Percentiles rank a stretch among this genome's conserved stretches.
phyloP scores from a whole-genome alignment of 2,113 vertebrate genomes.

The Vombatus ursinus region DNA sequence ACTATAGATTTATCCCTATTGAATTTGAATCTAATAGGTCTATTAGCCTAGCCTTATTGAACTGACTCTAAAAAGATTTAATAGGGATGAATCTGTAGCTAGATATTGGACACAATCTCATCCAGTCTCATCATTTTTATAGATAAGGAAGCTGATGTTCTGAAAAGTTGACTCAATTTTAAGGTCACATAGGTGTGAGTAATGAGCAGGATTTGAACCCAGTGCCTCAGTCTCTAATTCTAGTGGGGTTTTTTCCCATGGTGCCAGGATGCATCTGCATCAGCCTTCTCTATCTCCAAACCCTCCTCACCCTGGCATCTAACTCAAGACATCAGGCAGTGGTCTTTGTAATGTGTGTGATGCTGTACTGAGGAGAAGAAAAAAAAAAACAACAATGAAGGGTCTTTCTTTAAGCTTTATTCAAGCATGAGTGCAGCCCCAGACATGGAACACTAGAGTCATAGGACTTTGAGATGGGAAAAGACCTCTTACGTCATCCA shows the following conservation, averaged over 20 bases:
- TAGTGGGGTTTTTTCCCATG: not conserved
- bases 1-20: not conserved
- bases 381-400: not conserved
- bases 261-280: not conserved
- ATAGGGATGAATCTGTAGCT: not conserved
- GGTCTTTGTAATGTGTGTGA: not conserved
- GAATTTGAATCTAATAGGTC: not conserved
- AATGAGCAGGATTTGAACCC: not conserved
- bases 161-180: not conserved
- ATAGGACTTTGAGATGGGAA: not conserved
- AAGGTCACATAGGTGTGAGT: not conserved
- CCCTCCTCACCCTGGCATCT: not conserved
- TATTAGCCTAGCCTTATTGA: not conserved
- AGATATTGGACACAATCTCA: not conserved
- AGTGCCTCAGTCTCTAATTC: not conserved
- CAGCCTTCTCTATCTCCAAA: not conserved
- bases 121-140: not conserved
- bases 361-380: not conserved
- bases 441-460: not conserved
- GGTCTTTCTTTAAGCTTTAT: not conserved
- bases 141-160: not conserved
- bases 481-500: not conserved
- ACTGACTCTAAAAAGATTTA: not conserved
- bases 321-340: not conserved
- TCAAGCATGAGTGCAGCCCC: not conserved